These are phyloP conservation scores for Phaethornis superciliosus DNA, from an alignment of 2,113 vertebrate genomes.

Conservation along the genomic window DNA sequence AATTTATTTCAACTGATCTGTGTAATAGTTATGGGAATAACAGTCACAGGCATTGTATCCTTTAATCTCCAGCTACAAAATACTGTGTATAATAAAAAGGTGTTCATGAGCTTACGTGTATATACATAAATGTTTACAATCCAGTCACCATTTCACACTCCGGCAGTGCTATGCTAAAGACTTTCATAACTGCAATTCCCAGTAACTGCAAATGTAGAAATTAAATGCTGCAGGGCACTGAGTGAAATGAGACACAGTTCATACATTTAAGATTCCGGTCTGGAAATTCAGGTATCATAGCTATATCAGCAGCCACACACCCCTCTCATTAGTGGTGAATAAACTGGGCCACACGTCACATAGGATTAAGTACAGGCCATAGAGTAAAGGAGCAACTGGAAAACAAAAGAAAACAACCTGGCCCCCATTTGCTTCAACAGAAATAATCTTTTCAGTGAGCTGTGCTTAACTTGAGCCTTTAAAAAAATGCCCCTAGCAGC, in stretches of 20 bases:
- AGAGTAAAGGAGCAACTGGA: background rate
- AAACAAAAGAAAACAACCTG: background rate
- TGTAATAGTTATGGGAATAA: conserved; percentile 21
- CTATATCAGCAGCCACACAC: background rate
- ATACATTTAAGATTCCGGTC: background rate
- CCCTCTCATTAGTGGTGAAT: background rate
- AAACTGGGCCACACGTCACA: conserved; percentile 29
- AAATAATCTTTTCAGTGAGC: background rate
- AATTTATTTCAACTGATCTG: background rate
- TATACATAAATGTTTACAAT: background rate
- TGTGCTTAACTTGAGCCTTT: background rate
- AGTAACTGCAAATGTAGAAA: background rate
- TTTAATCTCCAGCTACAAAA: background rate
- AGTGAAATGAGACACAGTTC: background rate
- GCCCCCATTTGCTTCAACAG: background rate
- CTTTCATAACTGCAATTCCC: background rate
- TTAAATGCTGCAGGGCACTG: background rate
- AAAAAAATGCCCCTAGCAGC: background rate
- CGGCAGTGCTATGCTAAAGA: background rate
- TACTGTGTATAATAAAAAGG: background rate
- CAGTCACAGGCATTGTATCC: background rate
- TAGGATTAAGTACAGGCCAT: background rate
- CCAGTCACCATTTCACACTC: background rate
- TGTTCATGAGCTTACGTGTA: fast-evolving
- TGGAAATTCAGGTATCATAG: background rate